Evolutionary conservation across 2,797 vertebrate genomes (phyloP), one percentile per base, ranked within the genome.

Genomic region (Emys orbicularis): DNA sequence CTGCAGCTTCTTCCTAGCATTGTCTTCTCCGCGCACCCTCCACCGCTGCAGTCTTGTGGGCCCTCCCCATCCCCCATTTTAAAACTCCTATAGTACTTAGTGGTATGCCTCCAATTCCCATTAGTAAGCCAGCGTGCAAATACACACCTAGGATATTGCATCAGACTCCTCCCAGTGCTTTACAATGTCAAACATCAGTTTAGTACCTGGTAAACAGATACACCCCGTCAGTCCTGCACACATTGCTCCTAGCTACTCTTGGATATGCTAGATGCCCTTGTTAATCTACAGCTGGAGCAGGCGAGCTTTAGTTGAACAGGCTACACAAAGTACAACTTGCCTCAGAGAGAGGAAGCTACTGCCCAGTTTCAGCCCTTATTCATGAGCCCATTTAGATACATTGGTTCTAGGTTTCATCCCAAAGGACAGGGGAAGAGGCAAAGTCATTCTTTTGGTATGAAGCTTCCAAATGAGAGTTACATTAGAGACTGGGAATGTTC

Each of bases 391-490:
- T 29, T 44, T 6, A 29, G 25, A 13, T 47, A 7, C 74, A 47
- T 9, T 29, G 44, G 74, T 47, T 29, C 44, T 76, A 49, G 44
- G 57, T 44, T 10, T 29, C 72, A 19, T 61, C n/a, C 27, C 53
- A 29, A 34, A 31, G 0, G 0, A 19, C 61, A n/a, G 34, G 15
- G 41, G 5, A 21, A 84, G 49, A 44, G 61, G 21, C 27, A 86
- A 89, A 53, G 76, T 0, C 49, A n/a, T 68, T 34, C 4, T 57
- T 52, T 0, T 0, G 37, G 54, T 49, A 59, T 18, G 7, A 16
- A 0, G 7, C 10, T 18, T 1, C 1, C 0, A 16, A 53, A 4
- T 37, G 52, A 56, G 25, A 3, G 9, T 29, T n/a, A 47, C 1
- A 13, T 31, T 74, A 41, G 72, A 47, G 23, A 74, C 9, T 23